Evolutionary conservation across 2,888 invertebrate species (phyloP).

Genomic region (Conomelus anceps): DNA sequence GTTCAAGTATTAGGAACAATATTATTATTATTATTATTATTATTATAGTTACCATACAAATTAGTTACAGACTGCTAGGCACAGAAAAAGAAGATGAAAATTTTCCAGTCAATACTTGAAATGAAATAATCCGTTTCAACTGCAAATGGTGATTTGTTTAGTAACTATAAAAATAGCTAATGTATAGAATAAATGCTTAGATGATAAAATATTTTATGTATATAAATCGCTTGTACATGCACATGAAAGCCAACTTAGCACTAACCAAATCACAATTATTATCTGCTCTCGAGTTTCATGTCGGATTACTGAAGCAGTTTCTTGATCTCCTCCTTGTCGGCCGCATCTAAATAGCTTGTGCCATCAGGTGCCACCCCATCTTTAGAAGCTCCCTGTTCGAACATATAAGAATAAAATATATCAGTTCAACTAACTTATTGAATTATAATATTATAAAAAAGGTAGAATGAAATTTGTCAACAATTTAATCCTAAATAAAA

Average conservation of each 20-base stretch:
- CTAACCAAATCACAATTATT: background rate
- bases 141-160: background rate
- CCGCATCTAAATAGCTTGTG: constrained; percentile 75
- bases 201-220: background rate
- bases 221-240: background rate
- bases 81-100: background rate
- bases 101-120: background rate
- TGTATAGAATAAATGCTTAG: background rate
- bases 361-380: constrained; percentile 82
- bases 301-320: constrained; percentile 51
- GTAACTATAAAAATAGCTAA: background rate
- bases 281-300: background rate
- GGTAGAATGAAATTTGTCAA: background rate
- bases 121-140: background rate
- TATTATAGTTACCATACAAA: background rate
- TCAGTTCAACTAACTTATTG: no score
- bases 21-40: background rate
- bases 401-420: constrained; percentile 30
- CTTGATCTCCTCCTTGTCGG: constrained; percentile 87
- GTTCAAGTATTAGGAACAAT: background rate
- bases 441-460: no score
- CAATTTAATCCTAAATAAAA: background rate
- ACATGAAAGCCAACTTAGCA: background rate
- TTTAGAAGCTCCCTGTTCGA: constrained; percentile 69
- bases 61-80: background rate